Evolutionary conservation across 2,113 vertebrate genomes (phyloP), one percentile per base, ranked within the genome.

Genomic region (Furnarius figulus): DNA sequence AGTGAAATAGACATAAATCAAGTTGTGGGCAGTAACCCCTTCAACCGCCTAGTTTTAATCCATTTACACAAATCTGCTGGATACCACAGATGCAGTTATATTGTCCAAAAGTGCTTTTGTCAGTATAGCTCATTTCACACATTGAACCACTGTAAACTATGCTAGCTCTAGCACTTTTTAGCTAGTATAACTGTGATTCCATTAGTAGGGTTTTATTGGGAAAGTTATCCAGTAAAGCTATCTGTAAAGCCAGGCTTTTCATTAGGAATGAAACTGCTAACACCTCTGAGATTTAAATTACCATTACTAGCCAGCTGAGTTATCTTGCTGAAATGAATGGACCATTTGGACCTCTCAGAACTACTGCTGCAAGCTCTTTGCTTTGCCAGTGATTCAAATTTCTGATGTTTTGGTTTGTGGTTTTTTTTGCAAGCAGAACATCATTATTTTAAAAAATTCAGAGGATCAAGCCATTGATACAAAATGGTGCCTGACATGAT

Each of bases 81-180:
- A 71, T 80, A 93, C 74, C 63, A 74, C 28, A 67, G 78, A 87
- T 87, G 89, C 89, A 65, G 67, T 93, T 96, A 94, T 67, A 93
- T 90, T 95, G 85, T 96, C 91, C 91, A 71, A 95, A 95, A 94
- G 91, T 80, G 85, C 94, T 94, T 93, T 91, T 90, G 93, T 94
- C 94, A 91, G 81, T 90, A 63, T 63, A 95, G 91, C 53, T 96
- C 21, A 71, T 93, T 93, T 93, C 87, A 89, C 91, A 93, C 89
- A 91, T 23, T 93, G 85, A 95, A 77, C 55, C 55, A 35, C 85
- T 80, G 50, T 25, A 83, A 94, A 87, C 91, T 90, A 13, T 94
- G 95, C 90, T 80, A 90, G 59, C 71, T 77, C 79, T 55, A 91
- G 95, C 91, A 93, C 67, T 95, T 96, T 96, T 94, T 94, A 91